A percentile compares a stretch with the other conserved stretches of the same genome.
Conservation (phyloP, 92 coral and sea anemone species). For the Zoanthus solanderi region DNA sequence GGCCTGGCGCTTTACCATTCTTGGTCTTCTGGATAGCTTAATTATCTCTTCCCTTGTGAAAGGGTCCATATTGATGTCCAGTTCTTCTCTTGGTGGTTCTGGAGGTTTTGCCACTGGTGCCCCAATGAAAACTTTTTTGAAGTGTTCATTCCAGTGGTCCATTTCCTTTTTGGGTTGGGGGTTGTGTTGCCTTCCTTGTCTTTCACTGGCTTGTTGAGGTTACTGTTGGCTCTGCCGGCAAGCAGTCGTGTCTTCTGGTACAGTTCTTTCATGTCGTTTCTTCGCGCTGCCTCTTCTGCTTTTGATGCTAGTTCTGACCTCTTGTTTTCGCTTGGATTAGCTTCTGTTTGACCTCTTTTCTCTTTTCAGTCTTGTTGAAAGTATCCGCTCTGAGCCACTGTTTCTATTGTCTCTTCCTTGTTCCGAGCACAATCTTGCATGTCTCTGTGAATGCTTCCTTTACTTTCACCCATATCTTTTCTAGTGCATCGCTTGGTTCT, state of each 20-base stretch:
- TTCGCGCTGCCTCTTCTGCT: slow-evolving; percentile 1
- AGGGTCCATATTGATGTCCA: background rate
- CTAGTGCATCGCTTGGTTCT: background rate
- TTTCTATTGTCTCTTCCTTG: background rate
- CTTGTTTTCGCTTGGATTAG: background rate
- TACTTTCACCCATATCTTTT: background rate
- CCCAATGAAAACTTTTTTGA: background rate
- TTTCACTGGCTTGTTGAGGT: slow-evolving; percentile 17
- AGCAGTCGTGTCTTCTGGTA: slow-evolving; percentile 1
- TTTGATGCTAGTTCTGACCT: background rate
- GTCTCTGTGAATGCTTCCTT: background rate
- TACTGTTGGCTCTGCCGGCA: background rate
- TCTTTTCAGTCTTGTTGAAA: background rate
- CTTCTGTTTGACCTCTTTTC: slow-evolving; percentile 11
- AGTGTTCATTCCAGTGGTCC: background rate
- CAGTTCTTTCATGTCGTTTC: background rate
- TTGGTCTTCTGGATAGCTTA: slow-evolving; percentile 11
- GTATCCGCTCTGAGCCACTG: background rate
- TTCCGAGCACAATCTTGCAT: background rate
- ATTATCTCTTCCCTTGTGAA: slow-evolving; percentile 1
- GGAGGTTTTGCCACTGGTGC: background rate
- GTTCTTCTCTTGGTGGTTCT: slow-evolving; percentile 10
- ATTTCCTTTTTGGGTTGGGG: background rate
- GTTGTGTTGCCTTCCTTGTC: slow-evolving; percentile 12
- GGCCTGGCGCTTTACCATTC: background rate